These are phyloP conservation scores for Phataginus tricuspis DNA, from an alignment of 2,797 vertebrate species.

Conservation along the genomic window DNA sequence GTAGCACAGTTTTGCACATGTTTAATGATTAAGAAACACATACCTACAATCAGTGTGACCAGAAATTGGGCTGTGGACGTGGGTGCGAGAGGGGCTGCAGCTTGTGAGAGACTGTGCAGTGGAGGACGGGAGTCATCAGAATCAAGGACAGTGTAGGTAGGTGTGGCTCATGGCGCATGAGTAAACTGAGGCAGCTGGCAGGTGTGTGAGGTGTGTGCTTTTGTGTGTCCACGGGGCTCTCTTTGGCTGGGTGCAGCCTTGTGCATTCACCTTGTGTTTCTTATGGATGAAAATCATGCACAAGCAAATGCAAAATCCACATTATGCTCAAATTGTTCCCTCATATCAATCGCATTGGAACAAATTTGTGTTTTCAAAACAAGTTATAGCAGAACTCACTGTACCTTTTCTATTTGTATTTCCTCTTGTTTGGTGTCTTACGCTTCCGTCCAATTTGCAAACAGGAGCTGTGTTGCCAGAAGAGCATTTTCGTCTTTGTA, in stretches of 20 bases:
- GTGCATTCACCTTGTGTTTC: background rate
- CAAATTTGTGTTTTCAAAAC: constrained; percentile 67
- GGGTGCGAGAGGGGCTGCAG: background rate
- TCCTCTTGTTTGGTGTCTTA: constrained; percentile 41
- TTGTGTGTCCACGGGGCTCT: fast-evolving
- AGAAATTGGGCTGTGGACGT: too few relatives aligned
- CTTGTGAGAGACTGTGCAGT: background rate
- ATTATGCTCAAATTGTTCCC: background rate
- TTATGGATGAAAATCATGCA: background rate
- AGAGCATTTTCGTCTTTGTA: constrained; percentile 51
- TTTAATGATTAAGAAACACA: background rate
- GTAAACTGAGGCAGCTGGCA: background rate
- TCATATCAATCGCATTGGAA: background rate
- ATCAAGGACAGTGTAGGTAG: background rate
- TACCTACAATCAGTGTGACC: background rate
- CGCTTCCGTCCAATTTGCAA: constrained; percentile 49
- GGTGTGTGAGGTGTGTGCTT: background rate
- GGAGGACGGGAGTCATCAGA: background rate
- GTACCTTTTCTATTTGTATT: constrained; percentile 57
- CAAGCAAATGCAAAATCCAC: background rate
- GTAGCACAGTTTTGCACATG: background rate
- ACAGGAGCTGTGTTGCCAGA: constrained; percentile 36
- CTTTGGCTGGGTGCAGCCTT: background rate
- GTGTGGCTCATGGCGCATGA: background rate
- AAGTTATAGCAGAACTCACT: constrained; percentile 38